phyloP scores from a whole-genome alignment of 2,113 vertebrate genomes.

The Misgurnus mizolepis region DNA sequence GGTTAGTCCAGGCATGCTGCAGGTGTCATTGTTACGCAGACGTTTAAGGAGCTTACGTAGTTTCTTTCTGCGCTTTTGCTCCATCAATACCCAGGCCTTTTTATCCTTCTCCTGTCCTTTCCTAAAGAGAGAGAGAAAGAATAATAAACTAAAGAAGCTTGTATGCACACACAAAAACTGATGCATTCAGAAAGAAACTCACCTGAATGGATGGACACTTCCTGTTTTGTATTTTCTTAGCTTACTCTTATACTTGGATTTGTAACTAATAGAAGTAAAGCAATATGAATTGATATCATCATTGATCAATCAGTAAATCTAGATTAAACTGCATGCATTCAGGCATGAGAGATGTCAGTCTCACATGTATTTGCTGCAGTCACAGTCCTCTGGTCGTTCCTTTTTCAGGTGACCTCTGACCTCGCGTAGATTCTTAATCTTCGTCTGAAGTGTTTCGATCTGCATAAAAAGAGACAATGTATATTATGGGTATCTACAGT shows the following conservation, averaged over 20 bases:
- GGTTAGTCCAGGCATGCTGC: slow-evolving; percentile 92
- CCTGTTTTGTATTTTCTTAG: slow-evolving; percentile 79
- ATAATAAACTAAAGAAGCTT: background rate
- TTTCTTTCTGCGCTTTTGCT: slow-evolving; percentile 94
- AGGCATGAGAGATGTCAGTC: slow-evolving; percentile 23
- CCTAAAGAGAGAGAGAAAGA: slow-evolving; percentile 34
- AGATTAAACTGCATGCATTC: no score
- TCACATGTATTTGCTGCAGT: slow-evolving; percentile 87
- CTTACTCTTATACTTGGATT: slow-evolving; percentile 84
- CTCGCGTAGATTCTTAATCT: slow-evolving; percentile 95
- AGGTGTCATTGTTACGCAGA: slow-evolving; percentile 88
- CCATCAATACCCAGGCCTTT: slow-evolving; percentile 84
- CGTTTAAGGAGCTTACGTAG: slow-evolving; percentile 89
- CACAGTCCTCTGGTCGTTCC: slow-evolving; percentile 89
- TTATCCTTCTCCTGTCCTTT: slow-evolving; percentile 88
- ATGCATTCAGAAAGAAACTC: slow-evolving; percentile 16
- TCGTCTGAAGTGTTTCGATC: slow-evolving; percentile 97
- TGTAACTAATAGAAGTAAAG: slow-evolving; percentile 75
- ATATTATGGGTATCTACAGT: background rate
- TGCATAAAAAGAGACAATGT: slow-evolving; percentile 51
- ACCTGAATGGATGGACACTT: slow-evolving; percentile 89
- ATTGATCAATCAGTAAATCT: no score
- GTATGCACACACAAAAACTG: background rate
- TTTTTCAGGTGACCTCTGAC: slow-evolving; percentile 94
- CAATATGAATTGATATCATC: background rate